A percentile compares a stretch with the other conserved stretches of the same genome.
Evolutionary conservation across 2,797 vertebrate species (phyloP).

Genomic region (Sandelia bainsii): DNA sequence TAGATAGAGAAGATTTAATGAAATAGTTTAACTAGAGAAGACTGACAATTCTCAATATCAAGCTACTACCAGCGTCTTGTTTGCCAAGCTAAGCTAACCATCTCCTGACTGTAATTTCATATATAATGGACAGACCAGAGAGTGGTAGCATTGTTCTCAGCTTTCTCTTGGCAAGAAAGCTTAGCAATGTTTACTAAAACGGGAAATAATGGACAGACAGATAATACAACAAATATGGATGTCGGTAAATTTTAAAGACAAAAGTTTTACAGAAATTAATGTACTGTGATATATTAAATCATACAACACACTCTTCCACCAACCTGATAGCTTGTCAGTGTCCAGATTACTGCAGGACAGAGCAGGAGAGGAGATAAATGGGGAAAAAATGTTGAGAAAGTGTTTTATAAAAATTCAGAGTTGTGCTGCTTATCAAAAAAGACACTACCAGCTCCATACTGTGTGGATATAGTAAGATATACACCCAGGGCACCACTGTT

Average conservation of each 20-base stretch:
- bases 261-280: slow-evolving; percentile 31
- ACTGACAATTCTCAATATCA: background rate
- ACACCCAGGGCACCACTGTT: background rate
- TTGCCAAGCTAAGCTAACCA: background rate
- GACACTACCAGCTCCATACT: background rate
- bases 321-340: slow-evolving; percentile 92
- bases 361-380: slow-evolving; percentile 48
- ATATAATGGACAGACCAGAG: too few species aligned
- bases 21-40: background rate
- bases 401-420: slow-evolving; percentile 55
- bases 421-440: slow-evolving; percentile 34
- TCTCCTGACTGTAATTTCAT: too few species aligned
- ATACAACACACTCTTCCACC: slow-evolving; percentile 68
- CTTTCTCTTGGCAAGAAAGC: background rate
- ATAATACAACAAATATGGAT: background rate
- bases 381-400: slow-evolving; percentile 25
- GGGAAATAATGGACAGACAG: background rate
- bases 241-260: background rate
- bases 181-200: background rate
- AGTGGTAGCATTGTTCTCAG: too few species aligned
- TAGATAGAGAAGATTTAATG: background rate
- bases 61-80: background rate
- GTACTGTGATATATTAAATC: slow-evolving; percentile 30
- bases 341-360: slow-evolving; percentile 89
- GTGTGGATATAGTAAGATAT: background rate